Evolutionary conservation across 2,888 invertebrate genomes (phyloP), one percentile per base, ranked within the genome.

Genomic region (Dioctria rufipes): DNA sequence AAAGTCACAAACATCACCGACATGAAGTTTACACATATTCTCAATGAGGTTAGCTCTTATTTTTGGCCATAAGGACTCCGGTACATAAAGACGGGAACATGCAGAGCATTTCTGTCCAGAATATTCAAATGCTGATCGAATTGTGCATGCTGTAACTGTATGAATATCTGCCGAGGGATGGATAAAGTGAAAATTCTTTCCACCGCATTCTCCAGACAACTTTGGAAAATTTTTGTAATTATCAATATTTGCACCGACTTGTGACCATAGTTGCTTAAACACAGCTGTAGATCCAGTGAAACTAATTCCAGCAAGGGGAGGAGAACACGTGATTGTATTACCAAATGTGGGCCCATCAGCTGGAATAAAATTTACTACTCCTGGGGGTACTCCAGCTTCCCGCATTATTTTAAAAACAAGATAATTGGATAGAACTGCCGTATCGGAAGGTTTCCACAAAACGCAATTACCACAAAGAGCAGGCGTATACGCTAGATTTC

Each of bases 81-180:
- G 98, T 58, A 98, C 94, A 89, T 98, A 99, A 90, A 98, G 92
- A 86, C 99, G 92, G 8, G 98, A 97, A 87, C 98, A 97, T 0
- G 99, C 99, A 3, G 98, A 98, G 89, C 99, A 99, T 88, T 99
- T 99, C 88, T 99, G 99, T 0, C 99, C 99, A 85, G 94, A 94
- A 88, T 94, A 99, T 90, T 99, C 99, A 89, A 98, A 99, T 1
- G 98, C 94, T 60, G 98, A 95, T 80, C 95, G 92, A 83, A 98
- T 94, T 0, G 98, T 97, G 40, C 93, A 92, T 69, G 93, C 92
- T 0, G 96, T 93, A 2, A 97, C 98, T 3, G 94, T 92, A 40
- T 93, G 90, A 0, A 94, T 90, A 88, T 98, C 94, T 4, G 98
- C 99, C 8, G 96, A 93, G 0, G 95, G 92, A 88, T 99, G 99